Evolutionary conservation across 2,888 invertebrate genomes (phyloP), one percentile per base, ranked within the genome.

Genomic region (Metalampra italica): DNA sequence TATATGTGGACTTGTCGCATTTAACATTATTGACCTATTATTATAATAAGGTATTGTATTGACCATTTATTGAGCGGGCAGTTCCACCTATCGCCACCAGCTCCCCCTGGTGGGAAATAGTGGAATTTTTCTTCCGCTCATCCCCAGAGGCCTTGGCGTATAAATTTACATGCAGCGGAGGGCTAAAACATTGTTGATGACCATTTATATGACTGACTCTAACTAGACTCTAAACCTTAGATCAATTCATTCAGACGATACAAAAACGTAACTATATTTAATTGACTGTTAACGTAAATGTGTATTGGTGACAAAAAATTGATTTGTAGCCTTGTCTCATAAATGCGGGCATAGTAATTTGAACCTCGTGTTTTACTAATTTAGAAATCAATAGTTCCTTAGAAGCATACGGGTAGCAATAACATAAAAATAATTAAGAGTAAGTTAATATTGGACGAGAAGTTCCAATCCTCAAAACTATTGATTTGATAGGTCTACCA

Each of bases 271-370:
- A 80, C 75, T 68, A 60, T 62, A 62, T 57, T 66, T 80, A 81
- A 83, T 82, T 79, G 78, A 68, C 71, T 76, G 75, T 78, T 75
- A 74, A 79, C 74, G 76, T 75, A 75, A 75, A 68, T 68, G 69
- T 68, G 71, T 71, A 71, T 76, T 59, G 75, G 62, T 82, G 86
- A 86, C 82, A 85, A 78, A 69, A 80, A 86, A 85, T 82, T 86
- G 81, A 84, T 85, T 82, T 86, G 84, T 84, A 70, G 77, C 77
- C 64, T 72, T 66, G 66, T 73, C 70, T 73, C 66, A 65, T 65
- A 7, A 4, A 87, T 87, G 88, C 88, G 87, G 88, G 87, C 72
- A 66, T 63, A 66, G 68, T 72, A 69, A 66, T 66, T 66, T 65
- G 57, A 60, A 46, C 46, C 46, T 54, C 60, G 64, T 69, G 69